Conservation (phyloP, 1,140 invertebrate species). For the Gryllus bimaculatus region DNA sequence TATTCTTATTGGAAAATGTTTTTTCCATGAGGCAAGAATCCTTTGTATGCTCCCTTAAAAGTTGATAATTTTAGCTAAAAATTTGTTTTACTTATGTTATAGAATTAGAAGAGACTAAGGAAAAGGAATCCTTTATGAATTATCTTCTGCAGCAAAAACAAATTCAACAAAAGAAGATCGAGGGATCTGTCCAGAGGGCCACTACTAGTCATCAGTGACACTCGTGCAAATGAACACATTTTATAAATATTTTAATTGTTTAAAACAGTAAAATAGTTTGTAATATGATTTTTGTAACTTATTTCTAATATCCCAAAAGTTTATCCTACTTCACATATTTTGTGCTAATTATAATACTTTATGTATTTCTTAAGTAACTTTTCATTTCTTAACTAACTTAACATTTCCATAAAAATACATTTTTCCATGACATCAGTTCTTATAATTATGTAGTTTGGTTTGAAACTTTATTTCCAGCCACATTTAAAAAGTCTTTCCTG, state of each 20-base stretch:
- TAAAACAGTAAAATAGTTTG: slow-evolving; percentile 9
- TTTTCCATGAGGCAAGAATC: no score
- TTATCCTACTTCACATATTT: not conserved
- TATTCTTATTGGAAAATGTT: no score
- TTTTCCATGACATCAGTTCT: no score
- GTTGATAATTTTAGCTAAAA: no score
- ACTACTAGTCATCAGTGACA: not conserved
- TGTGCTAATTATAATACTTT: no score
- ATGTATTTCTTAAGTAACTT: not conserved
- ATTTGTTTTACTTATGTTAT: not conserved
- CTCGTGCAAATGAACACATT: no score
- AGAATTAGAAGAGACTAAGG: slow-evolving; percentile 28
- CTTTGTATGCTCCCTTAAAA: no score
- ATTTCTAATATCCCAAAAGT: not conserved
- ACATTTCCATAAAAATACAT: no score
- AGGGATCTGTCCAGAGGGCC: slow-evolving; percentile 12
- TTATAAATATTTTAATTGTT: slow-evolving; percentile 11
- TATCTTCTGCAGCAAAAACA: slow-evolving; percentile 33
- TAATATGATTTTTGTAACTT: slow-evolving; percentile 7
- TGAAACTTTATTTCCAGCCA: no score
- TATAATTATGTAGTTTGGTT: no score
- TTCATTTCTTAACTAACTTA: not conserved
- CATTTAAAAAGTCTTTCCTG: no score
- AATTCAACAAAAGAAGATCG: slow-evolving; percentile 26
- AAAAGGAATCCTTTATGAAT: slow-evolving; percentile 31